phyloP scores from a whole-genome alignment of 2,113 vertebrate genomes.

The Eulemur rufifrons region DNA sequence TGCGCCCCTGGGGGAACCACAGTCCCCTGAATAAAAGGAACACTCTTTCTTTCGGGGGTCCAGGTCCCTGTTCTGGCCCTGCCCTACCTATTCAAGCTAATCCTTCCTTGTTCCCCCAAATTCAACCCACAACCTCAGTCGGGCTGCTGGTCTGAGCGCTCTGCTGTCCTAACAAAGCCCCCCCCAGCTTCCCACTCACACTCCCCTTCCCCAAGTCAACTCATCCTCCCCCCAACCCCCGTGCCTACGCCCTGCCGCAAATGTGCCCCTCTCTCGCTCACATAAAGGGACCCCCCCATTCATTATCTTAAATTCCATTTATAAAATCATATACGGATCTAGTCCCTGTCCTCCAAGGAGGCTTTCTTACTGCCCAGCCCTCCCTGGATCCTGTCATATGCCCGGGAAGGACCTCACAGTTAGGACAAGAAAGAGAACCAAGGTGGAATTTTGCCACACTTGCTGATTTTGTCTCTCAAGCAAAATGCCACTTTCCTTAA shows the following conservation, averaged over 20 bases:
- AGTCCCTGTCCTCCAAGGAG: not conserved
- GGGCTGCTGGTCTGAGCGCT: not conserved
- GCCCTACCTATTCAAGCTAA: not conserved
- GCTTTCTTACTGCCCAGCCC: not conserved
- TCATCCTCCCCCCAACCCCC: no score
- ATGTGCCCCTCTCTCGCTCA: not conserved
- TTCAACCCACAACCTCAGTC: not conserved
- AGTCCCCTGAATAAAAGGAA: not conserved
- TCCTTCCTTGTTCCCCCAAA: not conserved
- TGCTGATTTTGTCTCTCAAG: not conserved
- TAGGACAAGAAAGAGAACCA: not conserved
- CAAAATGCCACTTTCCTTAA: not conserved
- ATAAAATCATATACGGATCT: not conserved
- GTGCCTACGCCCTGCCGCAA: no score
- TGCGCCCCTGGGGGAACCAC: not conserved
- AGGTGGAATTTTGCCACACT: not conserved
- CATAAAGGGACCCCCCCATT: not conserved
- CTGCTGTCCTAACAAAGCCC: not conserved
- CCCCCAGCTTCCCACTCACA: not conserved
- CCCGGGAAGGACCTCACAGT: not conserved
- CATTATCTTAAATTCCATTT: not conserved
- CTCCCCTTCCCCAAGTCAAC: no score
- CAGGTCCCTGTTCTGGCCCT: not conserved
- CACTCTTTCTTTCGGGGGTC: not conserved
- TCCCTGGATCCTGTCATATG: not conserved